phyloP scores from a whole-genome alignment of 1,140 invertebrate genomes.

The Drosophila erecta region DNA sequence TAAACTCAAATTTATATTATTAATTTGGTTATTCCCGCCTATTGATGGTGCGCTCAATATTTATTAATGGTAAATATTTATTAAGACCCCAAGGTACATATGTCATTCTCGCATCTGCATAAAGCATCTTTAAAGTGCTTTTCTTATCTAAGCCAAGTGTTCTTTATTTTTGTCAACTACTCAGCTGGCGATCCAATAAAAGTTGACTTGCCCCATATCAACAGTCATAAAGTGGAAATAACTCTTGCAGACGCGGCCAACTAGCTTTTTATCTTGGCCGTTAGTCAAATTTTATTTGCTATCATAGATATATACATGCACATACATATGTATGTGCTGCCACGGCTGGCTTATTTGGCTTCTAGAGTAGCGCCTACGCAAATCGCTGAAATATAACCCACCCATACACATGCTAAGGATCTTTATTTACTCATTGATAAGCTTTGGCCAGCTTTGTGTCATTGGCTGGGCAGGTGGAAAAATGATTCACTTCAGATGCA shows the following conservation, averaged over 20 bases:
- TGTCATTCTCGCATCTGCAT: neutral
- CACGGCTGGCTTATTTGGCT: conserved; percentile 61
- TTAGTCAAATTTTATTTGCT: conserved; percentile 55
- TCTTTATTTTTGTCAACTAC: conserved; percentile 2
- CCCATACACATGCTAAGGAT: conserved; percentile 51
- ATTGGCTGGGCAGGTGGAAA: neutral
- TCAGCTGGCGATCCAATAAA: neutral
- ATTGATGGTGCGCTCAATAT: too few relatives aligned
- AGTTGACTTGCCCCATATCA: conserved; percentile 24
- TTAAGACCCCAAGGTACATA: too few relatives aligned
- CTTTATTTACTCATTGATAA: conserved; percentile 44
- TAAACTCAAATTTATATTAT: too few relatives aligned
- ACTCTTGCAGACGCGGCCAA: conserved; percentile 12
- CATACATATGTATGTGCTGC: conserved; percentile 18
- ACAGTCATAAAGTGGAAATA: conserved; percentile 18
- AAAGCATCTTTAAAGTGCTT: neutral
- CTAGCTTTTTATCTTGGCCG: conserved; percentile 50
- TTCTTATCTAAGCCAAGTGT: conserved; percentile 5
- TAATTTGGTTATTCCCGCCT: too few relatives aligned
- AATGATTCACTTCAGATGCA: conserved; percentile 1
- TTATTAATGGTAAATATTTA: too few relatives aligned
- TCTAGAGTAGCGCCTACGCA: conserved; percentile 44
- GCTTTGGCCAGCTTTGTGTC: conserved; percentile 52
- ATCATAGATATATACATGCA: conserved; percentile 10
- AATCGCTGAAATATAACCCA: conserved; percentile 47